These are phyloP conservation scores for Drosophila lini DNA, from an alignment of 1,140 invertebrate genomes.

Conservation along the genomic window DNA sequence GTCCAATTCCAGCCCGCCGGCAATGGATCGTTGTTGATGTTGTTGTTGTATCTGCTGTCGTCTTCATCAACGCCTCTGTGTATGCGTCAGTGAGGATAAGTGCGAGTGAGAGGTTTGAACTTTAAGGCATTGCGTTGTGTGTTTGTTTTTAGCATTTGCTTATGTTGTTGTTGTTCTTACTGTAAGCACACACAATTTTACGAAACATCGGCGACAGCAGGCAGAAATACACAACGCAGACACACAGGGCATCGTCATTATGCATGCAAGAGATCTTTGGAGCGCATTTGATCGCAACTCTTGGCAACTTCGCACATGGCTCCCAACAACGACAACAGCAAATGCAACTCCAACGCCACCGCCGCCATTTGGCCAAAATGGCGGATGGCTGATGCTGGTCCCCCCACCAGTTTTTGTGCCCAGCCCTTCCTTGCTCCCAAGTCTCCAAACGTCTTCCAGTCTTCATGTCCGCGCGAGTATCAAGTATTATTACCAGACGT, in stretches of 20 bases:
- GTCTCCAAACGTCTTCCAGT: constrained; percentile 19
- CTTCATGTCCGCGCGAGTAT: constrained; percentile 19
- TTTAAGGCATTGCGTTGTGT: constrained; percentile 55
- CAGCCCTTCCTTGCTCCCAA: not conserved
- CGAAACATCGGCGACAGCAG: constrained; percentile 50
- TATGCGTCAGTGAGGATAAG: constrained; percentile 3
- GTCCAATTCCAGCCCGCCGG: constrained; percentile 51
- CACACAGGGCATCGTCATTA: constrained; percentile 56
- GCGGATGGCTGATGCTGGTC: constrained; percentile 36
- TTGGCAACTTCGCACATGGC: constrained; percentile 43
- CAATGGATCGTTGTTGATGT: constrained; percentile 47
- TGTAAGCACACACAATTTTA: constrained; percentile 56
- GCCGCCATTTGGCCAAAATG: constrained; percentile 64
- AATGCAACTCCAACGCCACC: constrained; percentile 32
- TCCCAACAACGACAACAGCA: constrained; percentile 11
- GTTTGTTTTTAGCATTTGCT: constrained; percentile 71
- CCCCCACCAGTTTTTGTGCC: constrained; percentile 3
- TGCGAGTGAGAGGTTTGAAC: constrained; percentile 37
- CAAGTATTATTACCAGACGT: constrained; percentile 42
- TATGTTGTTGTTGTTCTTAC: constrained; percentile 25
- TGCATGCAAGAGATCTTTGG: constrained; percentile 68
- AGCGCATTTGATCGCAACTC: constrained; percentile 53
- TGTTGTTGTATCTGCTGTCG: constrained; percentile 37
- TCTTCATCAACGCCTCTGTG: constrained; percentile 42
- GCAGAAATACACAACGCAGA: constrained; percentile 14